Evolutionary conservation across 2,888 invertebrate species (phyloP), one percentile per base, ranked within the genome.

Genomic region (Ophonus ardosiacus): DNA sequence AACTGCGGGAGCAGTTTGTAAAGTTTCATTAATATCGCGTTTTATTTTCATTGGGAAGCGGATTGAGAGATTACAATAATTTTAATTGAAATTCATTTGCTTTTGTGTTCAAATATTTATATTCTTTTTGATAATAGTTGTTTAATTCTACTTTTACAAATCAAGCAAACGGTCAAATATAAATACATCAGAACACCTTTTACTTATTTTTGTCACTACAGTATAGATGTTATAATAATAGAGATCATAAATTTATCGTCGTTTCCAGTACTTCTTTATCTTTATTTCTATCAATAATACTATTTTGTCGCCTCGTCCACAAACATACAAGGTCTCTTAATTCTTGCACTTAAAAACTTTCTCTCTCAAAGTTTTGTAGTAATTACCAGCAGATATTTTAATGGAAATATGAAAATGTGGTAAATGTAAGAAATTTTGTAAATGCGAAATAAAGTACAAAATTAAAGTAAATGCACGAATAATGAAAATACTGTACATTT

Each of bases 61-160:
- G 59, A 18, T 61, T 61, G 59, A 61, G 59, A 17, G 18, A 18
- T 10, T 21, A 63, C 24, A 61, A 63, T 63, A 18, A 24, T 63
- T 63, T 63, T 63, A 63, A 63, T 63, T 63, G 24, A 63, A 63
- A 21, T 63, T 63, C 63, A 63, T 63, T 63, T 63, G 21, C 21
- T 13, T 61, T 13, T 18, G 18, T 21, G 17, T 21, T 10, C 61
- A 57, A 57, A 17, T 57, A 61, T 61, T 61, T 61, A 21, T 10
- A 61, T 61, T 63, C 63, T 10, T 21, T 21, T 63, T 63, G 17
- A 24, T 51, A 61, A 24, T 63, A 21, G 24, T 63, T 63, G 24
- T 63, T 63, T 13, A 63, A 10, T 51, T 51, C 8, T 51, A 51
- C 43, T 10, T 51, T 10, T 8, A 10, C 6, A 51, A 51, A 3